Evolutionary conservation across 2,797 vertebrate species (phyloP).

Genomic region (Zalophus californianus): DNA sequence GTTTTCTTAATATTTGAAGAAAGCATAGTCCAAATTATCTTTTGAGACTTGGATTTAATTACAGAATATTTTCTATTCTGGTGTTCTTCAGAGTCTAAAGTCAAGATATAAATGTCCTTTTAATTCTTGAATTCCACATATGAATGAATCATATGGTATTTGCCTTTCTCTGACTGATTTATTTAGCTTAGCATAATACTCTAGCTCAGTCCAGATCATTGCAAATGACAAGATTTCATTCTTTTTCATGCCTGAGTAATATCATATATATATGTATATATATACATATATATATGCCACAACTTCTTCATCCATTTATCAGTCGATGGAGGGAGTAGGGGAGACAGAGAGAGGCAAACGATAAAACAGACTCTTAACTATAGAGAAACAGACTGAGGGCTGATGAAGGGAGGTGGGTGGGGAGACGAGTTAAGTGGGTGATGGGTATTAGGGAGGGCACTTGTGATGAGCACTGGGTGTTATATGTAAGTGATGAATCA

Average conservation of each 20-base stretch:
- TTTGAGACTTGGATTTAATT: slow-evolving; percentile 23
- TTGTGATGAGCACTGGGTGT: neutral
- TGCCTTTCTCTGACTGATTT: neutral
- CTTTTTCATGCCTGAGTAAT: neutral
- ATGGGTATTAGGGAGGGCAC: neutral
- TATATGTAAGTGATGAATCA: neutral
- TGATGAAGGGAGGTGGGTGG: neutral
- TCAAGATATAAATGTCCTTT: neutral
- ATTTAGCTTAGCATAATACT: neutral
- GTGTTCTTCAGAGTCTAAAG: neutral
- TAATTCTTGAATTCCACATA: neutral
- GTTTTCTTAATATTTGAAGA: slow-evolving; percentile 43
- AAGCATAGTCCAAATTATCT: neutral
- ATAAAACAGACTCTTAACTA: neutral
- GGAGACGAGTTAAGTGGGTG: neutral
- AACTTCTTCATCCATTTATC: neutral
- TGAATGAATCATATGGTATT: neutral
- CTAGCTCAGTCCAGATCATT: neutral
- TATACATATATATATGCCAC: neutral
- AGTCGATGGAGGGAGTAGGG: neutral
- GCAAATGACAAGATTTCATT: neutral
- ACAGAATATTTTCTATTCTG: neutral
- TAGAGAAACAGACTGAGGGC: neutral
- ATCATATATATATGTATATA: neutral
- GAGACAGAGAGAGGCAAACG: neutral